These are phyloP conservation scores for Mystacides longicornis DNA, from an alignment of 2,888 invertebrate genomes.

Conservation along the genomic window DNA sequence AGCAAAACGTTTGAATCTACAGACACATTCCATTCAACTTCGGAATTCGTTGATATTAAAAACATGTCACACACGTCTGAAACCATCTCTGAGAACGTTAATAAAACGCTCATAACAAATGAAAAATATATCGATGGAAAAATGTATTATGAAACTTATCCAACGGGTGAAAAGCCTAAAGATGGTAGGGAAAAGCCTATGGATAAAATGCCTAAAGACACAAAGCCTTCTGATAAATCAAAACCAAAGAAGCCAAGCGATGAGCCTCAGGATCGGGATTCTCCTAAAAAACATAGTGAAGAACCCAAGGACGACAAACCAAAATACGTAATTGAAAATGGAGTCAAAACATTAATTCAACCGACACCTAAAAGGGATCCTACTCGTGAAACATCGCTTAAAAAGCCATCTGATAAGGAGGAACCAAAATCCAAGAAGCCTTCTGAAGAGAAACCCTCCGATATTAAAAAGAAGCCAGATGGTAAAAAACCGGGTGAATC, in stretches of 20 bases:
- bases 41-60: not conserved
- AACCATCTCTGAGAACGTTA: slow-evolving; percentile 19
- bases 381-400: too few species aligned
- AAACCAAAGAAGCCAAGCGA: not conserved
- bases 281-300: too few species aligned
- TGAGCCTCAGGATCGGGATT: too few species aligned
- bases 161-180: not conserved
- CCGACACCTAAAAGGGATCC: too few species aligned
- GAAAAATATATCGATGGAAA: slow-evolving; percentile 12
- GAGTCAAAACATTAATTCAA: too few species aligned
- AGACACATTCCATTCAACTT: not conserved
- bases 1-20: not conserved
- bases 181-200: slow-evolving; percentile 13
- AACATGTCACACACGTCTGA: not conserved
- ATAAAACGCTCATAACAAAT: slow-evolving; percentile 6
- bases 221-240: slow-evolving; percentile 9
- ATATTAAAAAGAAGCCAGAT: too few species aligned
- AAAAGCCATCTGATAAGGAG: too few species aligned
- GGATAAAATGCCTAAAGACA: slow-evolving; percentile 8
- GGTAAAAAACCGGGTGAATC: too few species aligned
- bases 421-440: too few species aligned
- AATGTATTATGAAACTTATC: slow-evolving; percentile 15
- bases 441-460: too few species aligned
- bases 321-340: too few species aligned
- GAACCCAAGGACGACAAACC: too few species aligned